Evolutionary conservation across 2,888 invertebrate species (phyloP).

Genomic region (Xestia xanthographa): DNA sequence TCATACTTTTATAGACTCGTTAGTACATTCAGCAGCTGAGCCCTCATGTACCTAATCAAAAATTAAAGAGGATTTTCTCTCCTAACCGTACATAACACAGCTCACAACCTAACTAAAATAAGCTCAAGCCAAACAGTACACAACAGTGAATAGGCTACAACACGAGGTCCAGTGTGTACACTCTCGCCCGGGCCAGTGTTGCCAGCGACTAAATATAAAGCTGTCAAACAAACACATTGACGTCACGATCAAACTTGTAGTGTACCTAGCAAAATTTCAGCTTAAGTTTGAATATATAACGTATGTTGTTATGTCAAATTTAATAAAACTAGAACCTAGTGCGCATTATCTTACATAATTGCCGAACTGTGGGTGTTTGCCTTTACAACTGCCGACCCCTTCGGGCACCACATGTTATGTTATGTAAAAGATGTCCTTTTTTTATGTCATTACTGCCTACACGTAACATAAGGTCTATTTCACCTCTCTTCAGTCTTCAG

Average conservation of each 20-base stretch:
- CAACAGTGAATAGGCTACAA: constrained; percentile 19
- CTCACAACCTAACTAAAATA: constrained; percentile 5
- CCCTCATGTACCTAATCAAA: neutral
- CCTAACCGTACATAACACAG: neutral
- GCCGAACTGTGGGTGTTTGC: neutral
- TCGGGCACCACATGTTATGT: neutral
- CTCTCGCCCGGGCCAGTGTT: constrained; percentile 28
- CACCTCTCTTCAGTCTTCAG: neutral
- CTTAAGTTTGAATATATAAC: neutral
- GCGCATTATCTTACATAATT: neutral
- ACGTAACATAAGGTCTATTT: neutral
- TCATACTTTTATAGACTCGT: neutral
- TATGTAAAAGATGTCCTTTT: neutral
- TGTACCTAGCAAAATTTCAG: neutral
- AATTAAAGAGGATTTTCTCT: constrained; percentile 2
- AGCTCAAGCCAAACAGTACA: constrained; percentile 30
- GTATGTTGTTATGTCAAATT: neutral
- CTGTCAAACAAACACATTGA: constrained; percentile 20
- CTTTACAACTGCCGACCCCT: neutral
- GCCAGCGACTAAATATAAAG: constrained; percentile 39
- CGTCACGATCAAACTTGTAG: constrained; percentile 26
- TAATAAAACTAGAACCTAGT: neutral
- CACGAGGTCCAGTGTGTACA: constrained; percentile 31
- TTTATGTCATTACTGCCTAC: neutral
- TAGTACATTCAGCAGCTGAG: constrained; percentile 4